Conservation (phyloP, 2,888 invertebrate genomes). For the Lucinisca nassula region DNA sequence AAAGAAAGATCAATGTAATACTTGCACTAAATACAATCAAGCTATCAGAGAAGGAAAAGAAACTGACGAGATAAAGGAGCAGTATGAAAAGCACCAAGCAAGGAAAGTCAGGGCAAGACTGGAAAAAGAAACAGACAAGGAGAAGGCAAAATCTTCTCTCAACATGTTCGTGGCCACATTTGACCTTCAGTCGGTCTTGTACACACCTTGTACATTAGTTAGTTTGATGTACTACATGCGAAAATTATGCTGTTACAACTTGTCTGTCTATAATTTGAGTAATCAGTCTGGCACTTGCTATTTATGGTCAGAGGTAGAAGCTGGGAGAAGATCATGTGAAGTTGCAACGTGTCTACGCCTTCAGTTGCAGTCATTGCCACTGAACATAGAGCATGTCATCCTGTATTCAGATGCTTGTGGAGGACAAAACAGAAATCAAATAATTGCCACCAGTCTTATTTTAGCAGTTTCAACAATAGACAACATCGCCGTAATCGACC, state of each 20-base stretch:
- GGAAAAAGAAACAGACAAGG: slow-evolving; percentile 34
- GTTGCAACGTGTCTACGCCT: slow-evolving; percentile 49
- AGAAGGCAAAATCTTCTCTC: neutral
- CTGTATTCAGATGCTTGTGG: slow-evolving; percentile 52
- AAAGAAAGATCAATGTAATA: neutral
- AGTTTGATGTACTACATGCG: slow-evolving; percentile 45
- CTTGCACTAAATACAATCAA: neutral
- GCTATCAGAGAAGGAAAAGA: neutral
- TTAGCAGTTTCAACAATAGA: slow-evolving; percentile 26
- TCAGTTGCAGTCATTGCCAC: slow-evolving; percentile 19
- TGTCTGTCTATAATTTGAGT: slow-evolving; percentile 37
- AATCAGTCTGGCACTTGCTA: slow-evolving; percentile 33
- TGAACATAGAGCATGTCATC: slow-evolving; percentile 39
- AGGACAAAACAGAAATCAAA: slow-evolving; percentile 52
- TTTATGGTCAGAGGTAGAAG: slow-evolving; percentile 48
- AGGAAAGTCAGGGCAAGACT: neutral
- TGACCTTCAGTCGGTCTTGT: slow-evolving; percentile 18
- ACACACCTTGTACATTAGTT: neutral
- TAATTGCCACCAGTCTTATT: slow-evolving; percentile 43
- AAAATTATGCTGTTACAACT: slow-evolving; percentile 54
- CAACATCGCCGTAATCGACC: slow-evolving; percentile 37
- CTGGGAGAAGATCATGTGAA: slow-evolving; percentile 36
- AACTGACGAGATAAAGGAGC: neutral
- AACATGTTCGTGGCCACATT: slow-evolving; percentile 14
- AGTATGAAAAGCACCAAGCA: neutral